A percentile compares a stretch with the other conserved stretches of the same genome.
These are phyloP conservation scores for Raja brachyura DNA, from an alignment of 2,113 vertebrate species.

Conservation along the genomic window DNA sequence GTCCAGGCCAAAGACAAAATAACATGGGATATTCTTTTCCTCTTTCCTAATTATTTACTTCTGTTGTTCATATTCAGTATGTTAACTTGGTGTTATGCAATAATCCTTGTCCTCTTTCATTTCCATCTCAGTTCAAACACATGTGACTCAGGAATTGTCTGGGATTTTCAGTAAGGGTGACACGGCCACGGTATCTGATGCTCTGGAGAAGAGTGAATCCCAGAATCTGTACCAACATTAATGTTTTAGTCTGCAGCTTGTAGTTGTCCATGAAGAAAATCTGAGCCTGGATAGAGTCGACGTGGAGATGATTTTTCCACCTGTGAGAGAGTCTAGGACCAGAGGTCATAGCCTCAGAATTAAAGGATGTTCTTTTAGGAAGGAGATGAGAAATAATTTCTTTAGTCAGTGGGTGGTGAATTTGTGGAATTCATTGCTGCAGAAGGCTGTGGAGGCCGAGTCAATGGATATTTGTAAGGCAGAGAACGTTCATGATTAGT, in stretches of 20 bases:
- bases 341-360: no score
- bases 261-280: not conserved
- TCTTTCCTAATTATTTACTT: not conserved
- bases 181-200: not conserved
- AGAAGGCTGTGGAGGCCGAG: no score
- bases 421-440: no score
- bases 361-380: no score
- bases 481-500: no score
- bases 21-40: not conserved
- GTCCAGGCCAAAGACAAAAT: not conserved
- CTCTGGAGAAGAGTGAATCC: not conserved
- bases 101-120: not conserved
- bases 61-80: not conserved
- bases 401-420: no score
- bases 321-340: no score
- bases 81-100: not conserved
- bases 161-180: not conserved
- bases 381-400: no score
- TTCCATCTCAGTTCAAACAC: not conserved
- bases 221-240: not conserved
- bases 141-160: not conserved
- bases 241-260: not conserved
- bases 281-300: no score
- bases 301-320: no score
- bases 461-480: no score